Evolutionary conservation across 2,888 invertebrate species (phyloP).

Genomic region (Conomelus anceps): DNA sequence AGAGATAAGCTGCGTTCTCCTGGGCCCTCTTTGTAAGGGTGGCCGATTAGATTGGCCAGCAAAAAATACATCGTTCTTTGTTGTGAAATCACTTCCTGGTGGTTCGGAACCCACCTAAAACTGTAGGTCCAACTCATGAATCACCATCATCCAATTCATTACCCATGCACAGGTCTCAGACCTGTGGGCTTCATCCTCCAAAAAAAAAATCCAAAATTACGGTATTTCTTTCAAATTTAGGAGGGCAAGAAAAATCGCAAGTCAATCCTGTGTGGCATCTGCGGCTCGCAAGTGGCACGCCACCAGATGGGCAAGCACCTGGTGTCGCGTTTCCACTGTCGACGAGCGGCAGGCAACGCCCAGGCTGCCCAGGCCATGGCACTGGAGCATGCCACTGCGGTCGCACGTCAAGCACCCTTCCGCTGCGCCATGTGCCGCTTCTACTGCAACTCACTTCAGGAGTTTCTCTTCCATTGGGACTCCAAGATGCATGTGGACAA

Average conservation of each 20-base stretch:
- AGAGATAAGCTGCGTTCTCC: too few relatives aligned
- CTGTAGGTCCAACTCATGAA: too few relatives aligned
- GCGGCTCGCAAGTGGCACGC: slow-evolving; percentile 59
- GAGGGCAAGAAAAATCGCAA: slow-evolving; percentile 34
- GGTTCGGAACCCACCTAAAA: too few relatives aligned
- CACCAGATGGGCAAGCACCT: slow-evolving; percentile 75
- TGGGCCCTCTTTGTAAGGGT: too few relatives aligned
- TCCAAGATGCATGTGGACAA: slow-evolving; percentile 54
- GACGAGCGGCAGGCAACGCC: slow-evolving; percentile 57
- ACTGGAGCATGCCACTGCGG: slow-evolving; percentile 66
- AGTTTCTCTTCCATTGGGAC: slow-evolving; percentile 67
- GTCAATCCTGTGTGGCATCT: slow-evolving; percentile 62
- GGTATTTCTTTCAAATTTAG: background rate
- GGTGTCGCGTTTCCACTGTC: slow-evolving; percentile 77
- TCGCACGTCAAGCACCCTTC: slow-evolving; percentile 75
- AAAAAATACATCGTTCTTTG: too few relatives aligned
- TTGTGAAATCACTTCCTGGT: too few relatives aligned
- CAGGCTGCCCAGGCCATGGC: slow-evolving; percentile 56
- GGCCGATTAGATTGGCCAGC: too few relatives aligned
- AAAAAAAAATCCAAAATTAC: background rate
- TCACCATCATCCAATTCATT: background rate
- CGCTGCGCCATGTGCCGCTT: slow-evolving; percentile 80
- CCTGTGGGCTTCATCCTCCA: too few relatives aligned
- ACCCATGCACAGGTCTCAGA: background rate
- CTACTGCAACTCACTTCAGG: slow-evolving; percentile 69